Percentiles rank a stretch among this genome's conserved stretches.
Conservation (phyloP, 2,113 vertebrate species). For the Elaphurus davidianus region DNA sequence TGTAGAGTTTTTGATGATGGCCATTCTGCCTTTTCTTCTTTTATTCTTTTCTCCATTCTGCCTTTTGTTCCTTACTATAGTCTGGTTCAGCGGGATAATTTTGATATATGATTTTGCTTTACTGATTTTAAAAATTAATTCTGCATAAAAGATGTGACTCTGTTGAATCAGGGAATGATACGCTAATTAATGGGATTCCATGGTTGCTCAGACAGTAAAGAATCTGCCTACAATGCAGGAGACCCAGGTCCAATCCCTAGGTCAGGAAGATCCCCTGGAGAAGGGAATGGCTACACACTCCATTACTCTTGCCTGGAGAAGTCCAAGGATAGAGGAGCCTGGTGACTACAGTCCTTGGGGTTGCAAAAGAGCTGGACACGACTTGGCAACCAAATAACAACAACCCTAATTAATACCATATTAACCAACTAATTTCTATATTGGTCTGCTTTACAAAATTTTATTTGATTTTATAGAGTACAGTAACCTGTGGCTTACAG, state of each 20-base stretch:
- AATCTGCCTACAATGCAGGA: background rate
- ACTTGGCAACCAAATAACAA: background rate
- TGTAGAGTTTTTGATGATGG: background rate
- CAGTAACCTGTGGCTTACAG: background rate
- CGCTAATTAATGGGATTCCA: background rate
- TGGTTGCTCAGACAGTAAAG: background rate
- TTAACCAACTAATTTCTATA: background rate
- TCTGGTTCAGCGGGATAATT: background rate
- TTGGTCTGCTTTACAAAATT: background rate
- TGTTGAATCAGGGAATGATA: background rate
- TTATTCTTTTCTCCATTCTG: background rate
- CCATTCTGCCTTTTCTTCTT: background rate
- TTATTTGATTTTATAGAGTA: background rate
- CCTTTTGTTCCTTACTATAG: background rate
- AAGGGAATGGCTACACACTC: background rate
- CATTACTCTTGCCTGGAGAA: background rate
- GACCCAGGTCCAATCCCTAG: background rate
- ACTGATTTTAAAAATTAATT: slow-evolving; percentile 7
- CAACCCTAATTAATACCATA: background rate
- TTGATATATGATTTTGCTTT: background rate
- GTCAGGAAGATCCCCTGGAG: background rate
- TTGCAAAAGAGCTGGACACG: background rate
- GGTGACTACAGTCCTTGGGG: background rate
- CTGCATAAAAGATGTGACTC: background rate
- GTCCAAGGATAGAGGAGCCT: background rate